A percentile compares a stretch with the other conserved stretches of the same genome.
Conservation (phyloP, 2,113 vertebrate species). For the Macaca mulatta region DNA sequence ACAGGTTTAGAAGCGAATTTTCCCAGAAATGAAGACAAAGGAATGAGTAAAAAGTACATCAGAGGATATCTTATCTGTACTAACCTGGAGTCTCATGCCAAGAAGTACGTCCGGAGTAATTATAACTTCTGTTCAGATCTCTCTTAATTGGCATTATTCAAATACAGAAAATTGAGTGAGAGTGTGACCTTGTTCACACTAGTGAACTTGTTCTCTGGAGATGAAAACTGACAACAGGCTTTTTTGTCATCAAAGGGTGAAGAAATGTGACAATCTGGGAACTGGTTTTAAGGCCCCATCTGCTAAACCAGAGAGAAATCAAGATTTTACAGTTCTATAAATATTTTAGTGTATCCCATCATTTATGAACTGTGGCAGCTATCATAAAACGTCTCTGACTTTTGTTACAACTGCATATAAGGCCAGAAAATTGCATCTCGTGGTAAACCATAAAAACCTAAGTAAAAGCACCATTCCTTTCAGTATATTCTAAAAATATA, state of each 20-base stretch:
- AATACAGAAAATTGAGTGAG: slow-evolving; percentile 76
- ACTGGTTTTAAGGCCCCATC: slow-evolving; percentile 89
- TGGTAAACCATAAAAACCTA: slow-evolving; percentile 93
- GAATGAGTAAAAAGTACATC: slow-evolving; percentile 25
- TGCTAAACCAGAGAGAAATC: slow-evolving; percentile 92
- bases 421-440: slow-evolving; percentile 93
- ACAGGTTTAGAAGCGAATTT: slow-evolving; percentile 42
- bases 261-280: slow-evolving; percentile 89
- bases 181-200: slow-evolving; percentile 83
- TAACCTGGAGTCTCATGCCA: slow-evolving; percentile 35
- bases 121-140: slow-evolving; percentile 61
- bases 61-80: slow-evolving; percentile 39
- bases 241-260: slow-evolving; percentile 88
- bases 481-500: slow-evolving; percentile 93
- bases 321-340: slow-evolving; percentile 94
- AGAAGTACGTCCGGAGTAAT: slow-evolving; percentile 67
- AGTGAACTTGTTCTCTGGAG: slow-evolving; percentile 81
- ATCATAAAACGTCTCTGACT: slow-evolving; percentile 92
- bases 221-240: slow-evolving; percentile 82
- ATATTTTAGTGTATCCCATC: slow-evolving; percentile 93
- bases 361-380: slow-evolving; percentile 93
- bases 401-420: slow-evolving; percentile 93
- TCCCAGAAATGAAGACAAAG: slow-evolving; percentile 40
- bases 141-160: slow-evolving; percentile 77
- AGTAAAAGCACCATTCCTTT: slow-evolving; percentile 91